These are phyloP conservation scores for Atta texana DNA, from an alignment of 1,140 invertebrate genomes.

Conservation along the genomic window DNA sequence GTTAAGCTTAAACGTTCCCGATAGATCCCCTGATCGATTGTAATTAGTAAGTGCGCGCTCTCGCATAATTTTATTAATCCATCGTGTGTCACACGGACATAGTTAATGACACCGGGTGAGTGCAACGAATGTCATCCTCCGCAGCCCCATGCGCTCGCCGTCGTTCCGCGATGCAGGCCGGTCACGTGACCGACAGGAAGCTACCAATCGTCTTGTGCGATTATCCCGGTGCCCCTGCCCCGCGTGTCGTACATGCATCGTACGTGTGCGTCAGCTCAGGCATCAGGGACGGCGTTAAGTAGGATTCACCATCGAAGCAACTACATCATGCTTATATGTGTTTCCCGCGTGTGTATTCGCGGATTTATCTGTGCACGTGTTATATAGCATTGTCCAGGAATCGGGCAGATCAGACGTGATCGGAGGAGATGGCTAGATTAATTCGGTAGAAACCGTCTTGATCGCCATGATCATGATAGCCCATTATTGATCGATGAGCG, in stretches of 20 bases:
- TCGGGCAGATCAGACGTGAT: constrained; percentile 19
- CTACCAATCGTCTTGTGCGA: constrained; percentile 86
- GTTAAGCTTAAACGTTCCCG: neutral
- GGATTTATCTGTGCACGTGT: constrained; percentile 57
- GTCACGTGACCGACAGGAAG: constrained; percentile 86
- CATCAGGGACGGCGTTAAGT: constrained; percentile 85
- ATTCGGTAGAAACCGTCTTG: constrained; percentile 16
- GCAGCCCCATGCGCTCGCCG: constrained; percentile 68
- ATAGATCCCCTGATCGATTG: constrained; percentile 55
- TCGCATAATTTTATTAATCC: constrained; percentile 59
- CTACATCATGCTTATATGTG: constrained; percentile 40
- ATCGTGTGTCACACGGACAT: constrained; percentile 64
- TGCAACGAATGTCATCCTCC: constrained; percentile 81
- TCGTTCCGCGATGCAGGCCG: constrained; percentile 77
- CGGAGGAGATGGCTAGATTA: constrained; percentile 46
- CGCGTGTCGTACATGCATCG: constrained; percentile 59
- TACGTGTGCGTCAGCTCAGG: constrained; percentile 72
- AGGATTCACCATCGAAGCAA: constrained; percentile 77
- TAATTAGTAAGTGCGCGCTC: constrained; percentile 68
- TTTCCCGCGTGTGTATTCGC: constrained; percentile 33
- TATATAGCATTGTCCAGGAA: constrained; percentile 60
- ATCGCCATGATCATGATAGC: neutral
- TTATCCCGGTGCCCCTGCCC: constrained; percentile 81
- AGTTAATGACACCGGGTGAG: constrained; percentile 73
- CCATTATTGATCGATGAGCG: constrained; percentile 41